A percentile compares a stretch with the other conserved stretches of the same genome.
These are phyloP conservation scores for Drosophila lacteicornis DNA, from an alignment of 1,140 invertebrate genomes.

Conservation along the genomic window DNA sequence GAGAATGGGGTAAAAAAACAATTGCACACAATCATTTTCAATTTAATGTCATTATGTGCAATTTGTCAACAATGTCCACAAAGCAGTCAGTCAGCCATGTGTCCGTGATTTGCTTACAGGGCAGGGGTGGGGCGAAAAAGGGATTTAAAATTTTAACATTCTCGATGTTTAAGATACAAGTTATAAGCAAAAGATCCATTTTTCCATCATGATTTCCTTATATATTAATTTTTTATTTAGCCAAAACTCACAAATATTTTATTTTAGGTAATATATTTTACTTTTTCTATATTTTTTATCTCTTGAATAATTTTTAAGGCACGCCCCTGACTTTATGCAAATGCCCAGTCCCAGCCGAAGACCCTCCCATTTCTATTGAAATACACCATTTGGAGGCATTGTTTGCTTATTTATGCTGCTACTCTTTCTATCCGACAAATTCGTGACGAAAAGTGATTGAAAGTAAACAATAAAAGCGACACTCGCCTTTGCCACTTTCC, in stretches of 20 bases:
- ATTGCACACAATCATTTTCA: conserved; percentile 85
- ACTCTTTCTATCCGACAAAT: conserved; percentile 56
- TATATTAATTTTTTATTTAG: no score
- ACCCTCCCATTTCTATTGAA: conserved; percentile 32
- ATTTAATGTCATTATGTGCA: conserved; percentile 85
- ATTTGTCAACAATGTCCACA: conserved; percentile 84
- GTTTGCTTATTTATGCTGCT: conserved; percentile 64
- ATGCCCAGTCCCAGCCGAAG: conserved; percentile 34
- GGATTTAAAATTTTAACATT: neutral
- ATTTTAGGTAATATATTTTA: neutral
- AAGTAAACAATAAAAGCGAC: conserved; percentile 84
- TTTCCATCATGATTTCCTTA: no score
- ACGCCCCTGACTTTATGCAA: conserved; percentile 52
- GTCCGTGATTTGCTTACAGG: conserved; percentile 43
- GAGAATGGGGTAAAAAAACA: conserved; percentile 55
- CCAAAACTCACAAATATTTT: neutral
- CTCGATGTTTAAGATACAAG: no score
- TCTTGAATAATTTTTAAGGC: fast-evolving
- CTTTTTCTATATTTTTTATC: no score
- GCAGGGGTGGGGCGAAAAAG: conserved; percentile 1
- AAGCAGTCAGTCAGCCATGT: conserved; percentile 69
- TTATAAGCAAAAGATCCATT: no score
- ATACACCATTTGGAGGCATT: conserved; percentile 21
- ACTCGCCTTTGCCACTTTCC: conserved; percentile 73
- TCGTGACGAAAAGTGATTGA: conserved; percentile 85